Evolutionary conservation across 2,888 invertebrate genomes (phyloP).

Genomic region (Strigamia crassipes): DNA sequence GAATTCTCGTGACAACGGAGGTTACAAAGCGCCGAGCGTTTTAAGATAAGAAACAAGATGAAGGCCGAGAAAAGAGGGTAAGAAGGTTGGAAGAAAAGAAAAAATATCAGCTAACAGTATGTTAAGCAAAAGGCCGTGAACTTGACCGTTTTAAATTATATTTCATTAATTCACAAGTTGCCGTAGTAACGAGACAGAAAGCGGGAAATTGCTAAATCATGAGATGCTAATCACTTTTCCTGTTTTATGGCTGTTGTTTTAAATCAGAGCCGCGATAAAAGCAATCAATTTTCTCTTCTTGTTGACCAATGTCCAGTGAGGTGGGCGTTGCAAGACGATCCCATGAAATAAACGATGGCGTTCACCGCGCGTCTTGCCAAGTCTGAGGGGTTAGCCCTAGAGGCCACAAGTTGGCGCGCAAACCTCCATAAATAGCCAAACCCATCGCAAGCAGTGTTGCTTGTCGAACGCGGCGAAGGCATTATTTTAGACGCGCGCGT

Average conservation of each 20-base stretch:
- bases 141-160: constrained; percentile 6
- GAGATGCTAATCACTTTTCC: constrained; percentile 21
- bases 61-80: background rate
- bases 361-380: background rate
- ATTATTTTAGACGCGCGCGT: constrained; percentile 6
- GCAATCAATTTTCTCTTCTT: constrained; percentile 16
- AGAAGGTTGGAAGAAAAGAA: background rate
- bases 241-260: constrained; percentile 11
- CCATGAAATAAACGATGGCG: constrained; percentile 17
- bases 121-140: background rate
- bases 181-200: background rate
- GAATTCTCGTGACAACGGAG: constrained; percentile 5
- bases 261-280: background rate
- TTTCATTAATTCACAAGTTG: background rate
- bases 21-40: constrained; percentile 4
- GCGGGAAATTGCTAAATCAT: constrained; percentile 10
- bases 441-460: constrained; percentile 16
- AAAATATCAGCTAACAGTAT: background rate
- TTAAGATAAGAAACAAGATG: constrained; percentile 18
- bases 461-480: constrained; percentile 21
- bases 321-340: constrained; percentile 21
- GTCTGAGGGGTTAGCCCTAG: constrained; percentile 21
- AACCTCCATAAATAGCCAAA: constrained; percentile 16
- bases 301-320: constrained; percentile 10
- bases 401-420: constrained; percentile 21